Evolutionary conservation across 2,113 vertebrate genomes (phyloP), one percentile per base, ranked within the genome.

Genomic region (Sialia sialis): DNA sequence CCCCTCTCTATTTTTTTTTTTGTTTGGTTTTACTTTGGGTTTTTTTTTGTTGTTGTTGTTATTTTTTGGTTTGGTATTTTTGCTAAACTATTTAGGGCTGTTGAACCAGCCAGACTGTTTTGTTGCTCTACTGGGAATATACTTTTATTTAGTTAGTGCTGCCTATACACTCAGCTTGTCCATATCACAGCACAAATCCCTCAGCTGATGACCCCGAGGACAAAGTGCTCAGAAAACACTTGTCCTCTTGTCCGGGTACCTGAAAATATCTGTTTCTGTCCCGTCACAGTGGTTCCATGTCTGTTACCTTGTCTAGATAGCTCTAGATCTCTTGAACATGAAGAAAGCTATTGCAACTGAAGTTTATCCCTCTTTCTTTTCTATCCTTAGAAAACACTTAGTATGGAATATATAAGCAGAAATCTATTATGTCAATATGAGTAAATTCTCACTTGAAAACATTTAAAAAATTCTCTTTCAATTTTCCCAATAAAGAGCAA

Each of bases 281-380:
- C 73, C 3, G 2, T 76, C 77, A 69, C 36, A 84, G 41, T 2
- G 3, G 9, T 20, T 46, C 21, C 0, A 0, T 41, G 26, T 25
- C 54, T 72, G 4, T 72, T 74, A 67, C 64, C 19, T 63, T 70
- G 19, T 18, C 51, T 89, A 69, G 29, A 54, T 54, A 79, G 26
- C 25, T 82, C 85, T 64, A 89, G 44, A 69, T 73, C 48, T 79
- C 49, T 82, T 29, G 82, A 76, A 49, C 34, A 38, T 64, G 38
- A 68, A 87, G 49, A 16, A 84, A 12, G 23, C 25, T 68, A 22
- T 18, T 84, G 29, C 22, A 82, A 79, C 85, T 29, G 4, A 36
- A 69, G 9, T 3, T 77, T 74, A 43, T 54, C 12, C 7, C 10
- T 27, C 36, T 48, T 77, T 70, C n/a, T 59, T 49, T 46, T 16